Percentiles rank a stretch among this genome's conserved stretches.
Evolutionary conservation across 2,113 vertebrate species (phyloP).

Genomic region (Cricetomys ansorgei): DNA sequence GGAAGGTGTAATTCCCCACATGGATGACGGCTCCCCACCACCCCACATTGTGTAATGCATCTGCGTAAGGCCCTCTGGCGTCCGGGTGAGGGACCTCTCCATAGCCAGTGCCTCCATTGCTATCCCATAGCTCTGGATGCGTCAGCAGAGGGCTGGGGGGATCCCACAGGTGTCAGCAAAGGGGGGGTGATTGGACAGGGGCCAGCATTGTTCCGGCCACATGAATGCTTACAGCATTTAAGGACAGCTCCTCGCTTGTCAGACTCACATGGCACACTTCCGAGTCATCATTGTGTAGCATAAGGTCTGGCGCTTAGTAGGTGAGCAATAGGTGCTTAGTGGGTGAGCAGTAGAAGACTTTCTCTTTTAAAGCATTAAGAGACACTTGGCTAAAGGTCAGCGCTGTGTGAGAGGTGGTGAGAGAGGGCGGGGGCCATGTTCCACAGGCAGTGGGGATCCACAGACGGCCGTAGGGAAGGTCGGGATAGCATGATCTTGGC

Average conservation of each 20-base stretch:
- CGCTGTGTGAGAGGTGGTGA: neutral
- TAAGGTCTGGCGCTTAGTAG: neutral
- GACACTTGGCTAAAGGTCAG: neutral
- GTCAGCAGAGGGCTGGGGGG: neutral
- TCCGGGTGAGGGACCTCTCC: neutral
- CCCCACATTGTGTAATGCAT: no score
- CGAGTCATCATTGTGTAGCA: neutral
- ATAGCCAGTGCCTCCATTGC: neutral
- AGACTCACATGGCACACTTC: neutral
- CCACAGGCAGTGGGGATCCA: neutral
- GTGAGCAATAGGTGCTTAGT: neutral
- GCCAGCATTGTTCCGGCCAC: fast-evolving
- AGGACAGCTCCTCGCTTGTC: fast-evolving
- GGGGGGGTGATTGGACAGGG: neutral
- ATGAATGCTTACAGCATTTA: fast-evolving
- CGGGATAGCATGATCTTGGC: fast-evolving
- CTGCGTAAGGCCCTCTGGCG: neutral
- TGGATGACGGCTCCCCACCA: neutral
- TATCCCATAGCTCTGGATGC: neutral
- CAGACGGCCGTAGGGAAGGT: neutral
- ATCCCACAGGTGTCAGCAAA: neutral
- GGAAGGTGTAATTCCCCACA: neutral
- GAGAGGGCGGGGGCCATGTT: neutral
- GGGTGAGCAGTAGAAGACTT: neutral
- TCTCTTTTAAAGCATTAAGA: neutral